A percentile compares a stretch with the other conserved stretches of the same genome.
Evolutionary conservation across 2,888 invertebrate genomes (phyloP).

Genomic region (Trisateles emortualis): DNA sequence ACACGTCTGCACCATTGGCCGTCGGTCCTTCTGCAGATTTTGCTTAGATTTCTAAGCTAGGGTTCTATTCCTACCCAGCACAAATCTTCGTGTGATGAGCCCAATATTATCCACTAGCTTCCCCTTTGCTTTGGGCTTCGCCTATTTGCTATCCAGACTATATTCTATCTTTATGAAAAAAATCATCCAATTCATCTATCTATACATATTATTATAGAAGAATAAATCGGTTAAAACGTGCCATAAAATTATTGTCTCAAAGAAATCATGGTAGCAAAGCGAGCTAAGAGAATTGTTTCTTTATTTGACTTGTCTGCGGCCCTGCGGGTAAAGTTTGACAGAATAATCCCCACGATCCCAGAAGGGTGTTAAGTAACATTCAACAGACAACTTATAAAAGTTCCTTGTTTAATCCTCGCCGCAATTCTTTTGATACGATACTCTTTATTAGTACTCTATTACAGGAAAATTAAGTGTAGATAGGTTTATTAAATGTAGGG

Average conservation of each 20-base stretch:
- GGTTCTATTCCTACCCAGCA: no score
- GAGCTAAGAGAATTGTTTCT: conserved; percentile 5
- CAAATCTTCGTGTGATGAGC: no score
- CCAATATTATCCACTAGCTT: no score
- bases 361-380: conserved; percentile 13
- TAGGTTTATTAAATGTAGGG: neutral
- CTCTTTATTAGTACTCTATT: conserved; percentile 12
- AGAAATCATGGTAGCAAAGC: neutral
- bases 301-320: neutral
- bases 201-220: no score
- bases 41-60: no score
- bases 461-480: neutral
- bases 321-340: conserved; percentile 7
- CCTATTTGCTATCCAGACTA: no score
- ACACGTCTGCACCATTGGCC: no score
- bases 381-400: conserved; percentile 14
- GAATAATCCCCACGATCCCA: conserved; percentile 10
- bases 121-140: no score
- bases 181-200: no score
- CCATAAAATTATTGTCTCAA: neutral
- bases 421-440: conserved; percentile 14
- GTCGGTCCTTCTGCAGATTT: no score
- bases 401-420: conserved; percentile 8
- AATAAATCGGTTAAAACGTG: no score
- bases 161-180: no score